These are phyloP conservation scores for Strongylocentrotus purpuratus DNA, from an alignment of 35 echinoderm and acorn worm genomes.

Conservation along the genomic window DNA sequence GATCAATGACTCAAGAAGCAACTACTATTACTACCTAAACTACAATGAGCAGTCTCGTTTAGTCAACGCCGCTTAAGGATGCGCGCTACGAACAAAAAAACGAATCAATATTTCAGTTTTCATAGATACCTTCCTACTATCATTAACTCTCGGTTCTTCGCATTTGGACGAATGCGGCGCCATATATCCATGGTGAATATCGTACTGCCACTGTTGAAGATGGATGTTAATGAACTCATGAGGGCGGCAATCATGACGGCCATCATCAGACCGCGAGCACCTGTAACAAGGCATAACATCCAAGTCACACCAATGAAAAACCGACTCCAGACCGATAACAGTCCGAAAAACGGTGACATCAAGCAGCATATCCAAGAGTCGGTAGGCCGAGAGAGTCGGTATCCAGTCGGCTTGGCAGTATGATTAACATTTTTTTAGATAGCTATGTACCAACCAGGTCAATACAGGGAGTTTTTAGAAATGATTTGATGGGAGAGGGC, in stretches of 20 bases:
- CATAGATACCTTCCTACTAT: conserved; percentile 78
- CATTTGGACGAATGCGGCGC: conserved; percentile 73
- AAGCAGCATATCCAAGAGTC: not conserved
- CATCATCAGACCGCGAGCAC: conserved; percentile 81
- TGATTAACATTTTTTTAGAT: not conserved
- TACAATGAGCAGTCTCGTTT: too few species aligned
- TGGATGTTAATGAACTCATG: conserved; percentile 94
- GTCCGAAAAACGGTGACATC: not conserved
- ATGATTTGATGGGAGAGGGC: too few species aligned
- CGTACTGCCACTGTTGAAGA: conserved; percentile 92
- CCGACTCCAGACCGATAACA: not conserved
- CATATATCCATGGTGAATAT: conserved; percentile 93
- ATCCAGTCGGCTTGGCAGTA: not conserved
- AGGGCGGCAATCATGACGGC: conserved; percentile 83
- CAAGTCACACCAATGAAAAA: not conserved
- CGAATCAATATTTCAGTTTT: not conserved
- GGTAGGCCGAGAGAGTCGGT: not conserved
- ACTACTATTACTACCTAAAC: too few species aligned
- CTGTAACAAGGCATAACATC: conserved; percentile 23
- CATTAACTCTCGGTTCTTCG: conserved; percentile 76
- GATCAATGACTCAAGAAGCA: too few species aligned
- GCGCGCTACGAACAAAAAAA: too few species aligned
- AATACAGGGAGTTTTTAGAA: too few species aligned
- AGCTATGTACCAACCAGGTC: too few species aligned
- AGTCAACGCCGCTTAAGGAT: too few species aligned